Evolutionary conservation across 2,113 vertebrate species (phyloP).

Genomic region (Tragelaphus strepsiceros): DNA sequence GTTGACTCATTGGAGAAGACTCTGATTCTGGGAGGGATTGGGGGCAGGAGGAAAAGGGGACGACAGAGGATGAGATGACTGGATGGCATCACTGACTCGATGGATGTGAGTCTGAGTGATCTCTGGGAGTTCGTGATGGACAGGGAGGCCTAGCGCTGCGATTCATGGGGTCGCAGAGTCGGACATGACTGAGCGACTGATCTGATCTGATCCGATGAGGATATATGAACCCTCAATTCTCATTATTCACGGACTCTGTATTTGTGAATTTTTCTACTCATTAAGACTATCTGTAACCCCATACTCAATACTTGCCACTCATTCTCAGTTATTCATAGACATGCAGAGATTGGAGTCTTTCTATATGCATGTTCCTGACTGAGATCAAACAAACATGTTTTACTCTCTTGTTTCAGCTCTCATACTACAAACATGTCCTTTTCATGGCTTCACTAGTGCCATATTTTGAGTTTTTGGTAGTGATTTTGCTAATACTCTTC

Average conservation of each 20-base stretch:
- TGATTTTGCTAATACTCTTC: not conserved
- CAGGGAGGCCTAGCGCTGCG: too few relatives aligned
- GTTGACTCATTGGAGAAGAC: too few relatives aligned
- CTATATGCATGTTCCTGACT: not conserved
- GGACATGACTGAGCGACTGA: too few relatives aligned
- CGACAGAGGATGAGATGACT: too few relatives aligned
- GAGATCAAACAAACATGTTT: not conserved
- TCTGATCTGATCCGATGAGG: not conserved
- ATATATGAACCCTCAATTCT: not conserved
- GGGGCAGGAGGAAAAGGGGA: too few relatives aligned
- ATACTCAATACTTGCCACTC: not conserved
- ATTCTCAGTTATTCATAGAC: not conserved
- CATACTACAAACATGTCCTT: not conserved
- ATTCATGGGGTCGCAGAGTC: too few relatives aligned
- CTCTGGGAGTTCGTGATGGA: too few relatives aligned
- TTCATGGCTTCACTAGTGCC: not conserved
- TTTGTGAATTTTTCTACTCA: not conserved
- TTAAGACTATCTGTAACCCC: not conserved
- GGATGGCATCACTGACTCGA: too few relatives aligned
- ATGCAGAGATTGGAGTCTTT: not conserved
- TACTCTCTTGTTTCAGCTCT: not conserved
- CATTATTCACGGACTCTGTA: not conserved
- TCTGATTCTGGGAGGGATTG: too few relatives aligned
- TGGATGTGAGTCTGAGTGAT: too few relatives aligned
- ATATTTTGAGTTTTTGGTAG: not conserved